Evolutionary conservation across 2,888 invertebrate genomes (phyloP).

Genomic region (Julus scandinavius): DNA sequence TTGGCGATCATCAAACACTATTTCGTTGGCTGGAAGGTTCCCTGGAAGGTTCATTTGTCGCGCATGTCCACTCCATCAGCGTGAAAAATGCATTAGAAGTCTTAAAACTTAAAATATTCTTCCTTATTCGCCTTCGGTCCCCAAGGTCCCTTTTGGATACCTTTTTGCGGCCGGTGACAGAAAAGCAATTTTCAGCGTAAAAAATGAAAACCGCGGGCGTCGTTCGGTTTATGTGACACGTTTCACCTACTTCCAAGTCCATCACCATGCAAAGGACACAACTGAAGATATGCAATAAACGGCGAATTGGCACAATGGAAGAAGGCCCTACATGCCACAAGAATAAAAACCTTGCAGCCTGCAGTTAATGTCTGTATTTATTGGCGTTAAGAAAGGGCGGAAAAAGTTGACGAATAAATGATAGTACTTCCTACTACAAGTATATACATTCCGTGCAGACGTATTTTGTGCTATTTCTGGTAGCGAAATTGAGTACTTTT

Average conservation of each 20-base stretch:
- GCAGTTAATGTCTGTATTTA: slow-evolving; percentile 35
- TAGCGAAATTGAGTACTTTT: background rate
- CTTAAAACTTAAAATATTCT: slow-evolving; percentile 26
- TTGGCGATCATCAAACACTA: background rate
- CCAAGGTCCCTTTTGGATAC: background rate
- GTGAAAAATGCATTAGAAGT: slow-evolving; percentile 7
- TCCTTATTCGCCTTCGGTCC: background rate
- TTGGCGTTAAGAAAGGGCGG: background rate
- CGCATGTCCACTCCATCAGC: background rate
- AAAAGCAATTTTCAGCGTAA: slow-evolving; percentile 16
- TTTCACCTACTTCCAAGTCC: slow-evolving; percentile 28
- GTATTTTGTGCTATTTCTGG: background rate
- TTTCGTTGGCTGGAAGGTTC: background rate
- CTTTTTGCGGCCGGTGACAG: slow-evolving; percentile 42
- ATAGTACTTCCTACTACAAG: background rate
- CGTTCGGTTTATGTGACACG: slow-evolving; percentile 30
- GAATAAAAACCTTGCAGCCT: background rate
- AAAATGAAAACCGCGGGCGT: slow-evolving; percentile 17
- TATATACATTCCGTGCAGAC: background rate
- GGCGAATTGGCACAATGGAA: background rate
- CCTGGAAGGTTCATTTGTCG: background rate
- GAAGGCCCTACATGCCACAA: background rate
- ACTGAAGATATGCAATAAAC: slow-evolving; percentile 30
- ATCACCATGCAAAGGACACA: slow-evolving; percentile 30
- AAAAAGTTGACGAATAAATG: slow-evolving; percentile 22